Evolutionary conservation across 2,113 vertebrate species (phyloP).

Genomic region (Heterocephalus glaber): DNA sequence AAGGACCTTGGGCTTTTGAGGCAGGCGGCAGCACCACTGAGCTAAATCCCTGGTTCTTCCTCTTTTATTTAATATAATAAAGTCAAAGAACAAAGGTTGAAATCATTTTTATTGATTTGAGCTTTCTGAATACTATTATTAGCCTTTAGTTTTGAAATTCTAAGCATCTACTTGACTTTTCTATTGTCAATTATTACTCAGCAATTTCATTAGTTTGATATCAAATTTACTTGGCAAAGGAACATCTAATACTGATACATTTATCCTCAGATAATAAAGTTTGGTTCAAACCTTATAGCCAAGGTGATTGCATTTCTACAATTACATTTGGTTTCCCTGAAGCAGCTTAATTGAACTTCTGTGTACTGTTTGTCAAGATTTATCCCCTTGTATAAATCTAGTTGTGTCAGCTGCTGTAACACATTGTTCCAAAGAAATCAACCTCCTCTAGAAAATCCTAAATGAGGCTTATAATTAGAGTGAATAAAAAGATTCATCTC

Average conservation of each 20-base stretch:
- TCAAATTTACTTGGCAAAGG: conserved; percentile 70
- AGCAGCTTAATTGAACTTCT: conserved; percentile 83
- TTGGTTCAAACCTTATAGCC: conserved; percentile 78
- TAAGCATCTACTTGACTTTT: conserved; percentile 40
- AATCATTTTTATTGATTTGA: conserved; percentile 5
- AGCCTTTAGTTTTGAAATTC: background rate
- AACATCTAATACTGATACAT: conserved; percentile 73
- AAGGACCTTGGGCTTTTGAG: too few relatives aligned
- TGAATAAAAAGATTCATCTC: conserved; percentile 38
- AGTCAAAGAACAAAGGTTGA: background rate
- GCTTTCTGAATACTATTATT: conserved; percentile 34
- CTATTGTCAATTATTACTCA: conserved; percentile 60
- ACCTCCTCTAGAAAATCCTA: conserved; percentile 42
- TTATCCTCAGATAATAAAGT: conserved; percentile 78
- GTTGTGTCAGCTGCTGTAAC: conserved; percentile 68
- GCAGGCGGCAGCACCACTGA: too few relatives aligned
- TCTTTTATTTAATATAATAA: background rate
- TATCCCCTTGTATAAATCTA: conserved; percentile 80
- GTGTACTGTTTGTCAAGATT: conserved; percentile 81
- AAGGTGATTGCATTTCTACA: conserved; percentile 82
- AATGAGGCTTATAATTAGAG: conserved; percentile 65
- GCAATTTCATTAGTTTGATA: conserved; percentile 57
- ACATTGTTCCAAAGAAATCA: conserved; percentile 63
- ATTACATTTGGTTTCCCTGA: conserved; percentile 82
- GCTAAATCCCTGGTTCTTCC: too few relatives aligned